phyloP scores from a whole-genome alignment of 2,113 vertebrate genomes.

The Saimiri boliviensis region DNA sequence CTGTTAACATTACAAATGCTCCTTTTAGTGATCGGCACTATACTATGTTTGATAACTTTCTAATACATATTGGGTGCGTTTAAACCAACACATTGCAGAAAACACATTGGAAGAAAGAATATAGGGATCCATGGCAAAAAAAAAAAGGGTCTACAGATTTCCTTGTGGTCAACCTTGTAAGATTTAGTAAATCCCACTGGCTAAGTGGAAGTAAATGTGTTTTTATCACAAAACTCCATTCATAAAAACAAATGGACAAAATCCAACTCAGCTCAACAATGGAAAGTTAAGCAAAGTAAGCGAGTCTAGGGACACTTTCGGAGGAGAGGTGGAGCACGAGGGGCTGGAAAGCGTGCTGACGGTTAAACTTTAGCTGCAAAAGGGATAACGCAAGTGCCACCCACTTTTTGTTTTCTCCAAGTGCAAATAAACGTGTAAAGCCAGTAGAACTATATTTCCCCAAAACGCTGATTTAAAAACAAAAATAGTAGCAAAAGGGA shows the following conservation, averaged over 20 bases:
- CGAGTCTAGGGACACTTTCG: neutral
- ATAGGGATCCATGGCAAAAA: neutral
- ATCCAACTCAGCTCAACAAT: slow-evolving; percentile 19
- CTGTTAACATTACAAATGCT: slow-evolving; percentile 15
- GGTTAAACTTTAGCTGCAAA: slow-evolving; percentile 40
- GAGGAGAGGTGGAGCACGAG: neutral
- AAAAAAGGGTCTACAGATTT: neutral
- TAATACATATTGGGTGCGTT: neutral
- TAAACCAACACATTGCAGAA: slow-evolving; percentile 44
- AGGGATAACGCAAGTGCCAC: slow-evolving; percentile 45
- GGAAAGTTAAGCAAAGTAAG: slow-evolving; percentile 48
- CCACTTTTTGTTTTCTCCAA: slow-evolving; percentile 56
- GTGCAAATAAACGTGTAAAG: slow-evolving; percentile 53
- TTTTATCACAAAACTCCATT: slow-evolving; percentile 44
- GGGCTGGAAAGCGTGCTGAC: neutral
- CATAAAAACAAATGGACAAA: slow-evolving; percentile 28
- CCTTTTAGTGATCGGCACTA: neutral
- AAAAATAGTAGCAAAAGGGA: slow-evolving; percentile 79
- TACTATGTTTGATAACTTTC: neutral
- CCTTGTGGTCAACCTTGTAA: neutral
- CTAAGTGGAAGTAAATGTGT: slow-evolving; percentile 46
- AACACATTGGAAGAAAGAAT: neutral
- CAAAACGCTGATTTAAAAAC: slow-evolving; percentile 74
- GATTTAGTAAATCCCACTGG: slow-evolving; percentile 7
- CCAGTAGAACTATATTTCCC: slow-evolving; percentile 42